Conservation (phyloP, 2,888 invertebrate species). For the Minunthozetes semirufus region DNA sequence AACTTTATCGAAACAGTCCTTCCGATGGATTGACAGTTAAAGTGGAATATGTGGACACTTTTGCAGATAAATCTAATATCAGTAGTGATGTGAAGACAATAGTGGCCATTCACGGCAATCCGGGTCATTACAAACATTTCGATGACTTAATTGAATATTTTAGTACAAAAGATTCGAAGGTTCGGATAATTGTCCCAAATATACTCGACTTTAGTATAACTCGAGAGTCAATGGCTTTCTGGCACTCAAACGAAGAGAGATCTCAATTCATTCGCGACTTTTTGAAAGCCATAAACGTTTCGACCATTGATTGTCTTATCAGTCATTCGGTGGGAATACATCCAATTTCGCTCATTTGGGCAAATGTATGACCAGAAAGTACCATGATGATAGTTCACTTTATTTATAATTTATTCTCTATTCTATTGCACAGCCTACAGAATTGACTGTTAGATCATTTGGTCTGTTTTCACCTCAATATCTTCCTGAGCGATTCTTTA, state of each 20-base stretch:
- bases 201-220: constrained; percentile 33
- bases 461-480: constrained; percentile 28
- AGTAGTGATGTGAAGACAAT: background rate
- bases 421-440: constrained; percentile 5
- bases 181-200: constrained; percentile 34
- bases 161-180: constrained; percentile 40
- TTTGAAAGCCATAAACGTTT: background rate
- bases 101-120: constrained; percentile 23
- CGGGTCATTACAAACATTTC: constrained; percentile 5
- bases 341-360: constrained; percentile 22
- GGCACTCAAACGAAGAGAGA: constrained; percentile 33
- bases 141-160: background rate
- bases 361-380: background rate
- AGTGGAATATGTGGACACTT: constrained; percentile 27
- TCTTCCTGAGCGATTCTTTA: background rate
- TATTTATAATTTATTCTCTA: too few species aligned
- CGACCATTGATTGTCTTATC: constrained; percentile 33
- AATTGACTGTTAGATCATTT: background rate
- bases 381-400: too few species aligned
- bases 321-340: constrained; percentile 32
- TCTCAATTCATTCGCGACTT: constrained; percentile 25
- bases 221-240: constrained; percentile 25
- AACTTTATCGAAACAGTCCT: constrained; percentile 23
- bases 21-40: background rate
- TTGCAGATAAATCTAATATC: background rate